Conservation (phyloP, 2,113 vertebrate species). For the Cololabis saira region DNA sequence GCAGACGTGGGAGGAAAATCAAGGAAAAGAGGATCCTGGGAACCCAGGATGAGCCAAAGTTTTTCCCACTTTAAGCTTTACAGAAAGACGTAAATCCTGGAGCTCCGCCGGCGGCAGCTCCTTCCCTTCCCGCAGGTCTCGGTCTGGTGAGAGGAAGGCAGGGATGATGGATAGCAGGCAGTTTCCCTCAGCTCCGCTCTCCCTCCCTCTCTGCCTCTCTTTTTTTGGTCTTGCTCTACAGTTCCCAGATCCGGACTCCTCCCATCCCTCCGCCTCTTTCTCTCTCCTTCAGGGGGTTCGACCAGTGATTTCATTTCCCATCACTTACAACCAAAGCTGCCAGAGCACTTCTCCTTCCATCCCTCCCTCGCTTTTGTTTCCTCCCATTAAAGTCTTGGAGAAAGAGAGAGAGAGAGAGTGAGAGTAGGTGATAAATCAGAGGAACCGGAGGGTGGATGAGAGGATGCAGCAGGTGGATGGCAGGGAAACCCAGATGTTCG, state of each 20-base stretch:
- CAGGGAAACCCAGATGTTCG: neutral
- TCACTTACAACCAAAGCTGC: too few species aligned
- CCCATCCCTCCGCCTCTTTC: slow-evolving; percentile 17
- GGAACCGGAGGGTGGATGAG: neutral
- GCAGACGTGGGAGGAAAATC: too few species aligned
- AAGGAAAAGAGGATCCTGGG: too few species aligned
- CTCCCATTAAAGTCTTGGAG: too few species aligned
- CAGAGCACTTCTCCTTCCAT: neutral
- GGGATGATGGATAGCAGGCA: neutral
- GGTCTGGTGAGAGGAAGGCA: neutral
- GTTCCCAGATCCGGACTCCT: slow-evolving; percentile 30
- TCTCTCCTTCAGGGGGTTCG: neutral
- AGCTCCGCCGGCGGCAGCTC: neutral
- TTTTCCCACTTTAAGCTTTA: too few species aligned
- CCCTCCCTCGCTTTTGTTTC: neutral
- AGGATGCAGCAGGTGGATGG: neutral
- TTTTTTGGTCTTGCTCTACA: too few species aligned
- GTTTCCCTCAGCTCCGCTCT: neutral
- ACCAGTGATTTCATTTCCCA: neutral
- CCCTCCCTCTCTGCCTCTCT: neutral
- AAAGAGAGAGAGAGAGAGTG: too few species aligned
- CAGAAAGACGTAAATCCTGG: too few species aligned
- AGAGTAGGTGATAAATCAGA: neutral
- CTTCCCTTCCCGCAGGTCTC: neutral
- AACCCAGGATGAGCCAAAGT: too few species aligned